phyloP scores from a whole-genome alignment of 1,140 invertebrate species.

The Euura saliciscinereae region DNA sequence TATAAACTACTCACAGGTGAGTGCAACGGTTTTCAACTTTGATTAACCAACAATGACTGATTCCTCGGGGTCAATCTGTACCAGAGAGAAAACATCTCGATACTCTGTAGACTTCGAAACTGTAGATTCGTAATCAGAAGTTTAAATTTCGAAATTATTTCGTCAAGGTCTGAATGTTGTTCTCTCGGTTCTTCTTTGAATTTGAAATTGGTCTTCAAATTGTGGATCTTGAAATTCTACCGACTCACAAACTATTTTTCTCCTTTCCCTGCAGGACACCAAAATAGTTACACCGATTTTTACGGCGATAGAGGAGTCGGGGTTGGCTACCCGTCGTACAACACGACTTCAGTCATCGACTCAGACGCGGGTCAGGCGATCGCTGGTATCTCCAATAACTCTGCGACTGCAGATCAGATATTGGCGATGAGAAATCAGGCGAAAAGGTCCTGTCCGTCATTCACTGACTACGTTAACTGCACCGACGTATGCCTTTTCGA shows the following conservation, averaged over 20 bases:
- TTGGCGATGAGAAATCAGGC: not conserved
- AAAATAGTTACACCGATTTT: conserved; percentile 25
- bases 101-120: not conserved
- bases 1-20: conserved; percentile 48
- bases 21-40: no score
- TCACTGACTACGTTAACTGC: not conserved
- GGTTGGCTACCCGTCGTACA: conserved; percentile 36
- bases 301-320: conserved; percentile 36
- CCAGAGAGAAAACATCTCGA: not conserved
- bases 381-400: not conserved
- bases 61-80: no score
- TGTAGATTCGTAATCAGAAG: not conserved
- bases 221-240: conserved; percentile 42
- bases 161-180: no score
- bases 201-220: conserved; percentile 35
- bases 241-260: conserved; percentile 31
- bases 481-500: conserved; percentile 16
- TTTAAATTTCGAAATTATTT: no score
- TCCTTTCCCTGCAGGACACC: no score
- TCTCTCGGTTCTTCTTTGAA: conserved; percentile 41
- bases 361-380: conserved; percentile 40
- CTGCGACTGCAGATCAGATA: not conserved
- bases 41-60: no score
- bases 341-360: conserved; percentile 26
- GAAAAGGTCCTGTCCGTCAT: not conserved